A percentile compares a stretch with the other conserved stretches of the same genome.
Evolutionary conservation across 2,888 invertebrate genomes (phyloP).

Genomic region (Phyto melanocephala): DNA sequence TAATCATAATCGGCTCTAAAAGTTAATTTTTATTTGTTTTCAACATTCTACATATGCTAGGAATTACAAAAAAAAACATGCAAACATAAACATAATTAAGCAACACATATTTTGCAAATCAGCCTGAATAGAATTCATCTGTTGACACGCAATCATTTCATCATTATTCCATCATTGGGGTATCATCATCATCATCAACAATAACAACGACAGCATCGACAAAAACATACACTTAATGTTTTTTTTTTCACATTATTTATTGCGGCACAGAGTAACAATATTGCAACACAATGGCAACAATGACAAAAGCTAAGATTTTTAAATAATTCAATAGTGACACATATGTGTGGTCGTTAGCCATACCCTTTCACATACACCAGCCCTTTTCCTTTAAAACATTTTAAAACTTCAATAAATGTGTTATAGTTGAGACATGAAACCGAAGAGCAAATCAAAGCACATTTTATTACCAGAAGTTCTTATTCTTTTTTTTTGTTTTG

Average conservation of each 20-base stretch:
- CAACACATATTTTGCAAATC: constrained; percentile 37
- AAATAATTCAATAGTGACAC: constrained; percentile 75
- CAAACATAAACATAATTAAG: neutral
- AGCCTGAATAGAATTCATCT: constrained; percentile 51
- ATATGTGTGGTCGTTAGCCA: constrained; percentile 67
- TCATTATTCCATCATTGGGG: constrained; percentile 50
- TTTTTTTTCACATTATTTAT: constrained; percentile 34
- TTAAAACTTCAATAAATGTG: neutral
- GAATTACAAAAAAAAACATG: neutral
- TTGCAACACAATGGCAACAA: constrained; percentile 25
- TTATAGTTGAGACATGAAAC: constrained; percentile 16
- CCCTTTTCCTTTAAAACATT: constrained; percentile 20
- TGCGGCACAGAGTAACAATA: constrained; percentile 29
- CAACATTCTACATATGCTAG: neutral
- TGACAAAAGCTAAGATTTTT: constrained; percentile 67
- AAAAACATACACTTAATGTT: neutral
- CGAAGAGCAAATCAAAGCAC: constrained; percentile 44
- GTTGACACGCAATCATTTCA: constrained; percentile 66
- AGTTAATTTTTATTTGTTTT: neutral
- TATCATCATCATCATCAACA: constrained; percentile 10
- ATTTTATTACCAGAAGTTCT: constrained; percentile 26
- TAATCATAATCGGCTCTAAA: neutral
- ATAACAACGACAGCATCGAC: neutral
- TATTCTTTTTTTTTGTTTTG: neutral
- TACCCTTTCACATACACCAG: constrained; percentile 49